Evolutionary conservation across 1,140 invertebrate species (phyloP), one percentile per base, ranked within the genome.

Genomic region (Octopus sinensis): DNA sequence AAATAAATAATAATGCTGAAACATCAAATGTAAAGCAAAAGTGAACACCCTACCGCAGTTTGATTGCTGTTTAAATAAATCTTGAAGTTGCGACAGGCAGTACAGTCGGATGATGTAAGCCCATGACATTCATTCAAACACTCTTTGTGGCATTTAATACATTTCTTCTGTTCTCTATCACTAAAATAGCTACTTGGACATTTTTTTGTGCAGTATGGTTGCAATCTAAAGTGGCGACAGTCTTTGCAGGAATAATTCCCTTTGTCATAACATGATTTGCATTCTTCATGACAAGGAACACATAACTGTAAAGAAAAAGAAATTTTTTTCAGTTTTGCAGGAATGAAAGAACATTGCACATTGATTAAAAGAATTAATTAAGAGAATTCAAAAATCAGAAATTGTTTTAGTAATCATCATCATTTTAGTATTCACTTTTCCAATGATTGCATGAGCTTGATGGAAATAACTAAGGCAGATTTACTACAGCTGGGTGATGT

Each of bases 51-150:
- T 82, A 86, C 85, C 71, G 53, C 80, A 13, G 23, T 78, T 82
- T 80, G 82, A 90, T 91, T 89, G 88, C 92, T 75, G 76, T 84
- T 81, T 6, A 84, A 87, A 83, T 94, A 96, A 75, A 98, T 92
- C 90, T 96, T 96, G 79, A 95, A 95, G 88, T 96, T 97, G 84
- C 94, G 92, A 87, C 97, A 99, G 81, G 94, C 93, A 6, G 93
- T 88, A 88, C 97, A 99, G 84, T 98, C 93, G 56, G 93, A 93
- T 0, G 93, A 91, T 0, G 93, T 93, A 0, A 95, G 94, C 0
- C 97, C 97, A 0, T 89, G 93, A 88, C 97, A 99, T 0, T 95
- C 95, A 1, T 92, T 87, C 0, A 95, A 94, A 89, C 97, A 98
- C 88, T 97, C 95, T 77, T 96, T 94, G 77, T 88, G 77, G 82